Base-by-base conservation (phyloP, 2,113 vertebrate species). In the Scomber colias region DNA sequence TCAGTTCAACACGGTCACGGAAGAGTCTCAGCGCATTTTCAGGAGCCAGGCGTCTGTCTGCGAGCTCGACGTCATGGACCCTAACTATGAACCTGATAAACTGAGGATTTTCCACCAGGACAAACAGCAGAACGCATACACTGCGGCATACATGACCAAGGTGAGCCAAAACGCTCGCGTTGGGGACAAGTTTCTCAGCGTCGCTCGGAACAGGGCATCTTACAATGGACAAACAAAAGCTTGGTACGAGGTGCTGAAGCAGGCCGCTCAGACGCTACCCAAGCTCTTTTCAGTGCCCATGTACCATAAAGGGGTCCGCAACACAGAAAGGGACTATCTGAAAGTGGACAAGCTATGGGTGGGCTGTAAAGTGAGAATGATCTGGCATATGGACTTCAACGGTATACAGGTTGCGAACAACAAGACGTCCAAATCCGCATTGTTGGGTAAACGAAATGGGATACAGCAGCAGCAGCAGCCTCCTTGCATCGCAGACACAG, bases 1-100 rank as follows among this genome's bases (percentile, higher is more conserved):
- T 5, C 76, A 78, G 35, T 78, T 71, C 40, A 78, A 78, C 50
- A 31, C 17, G 3, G 40, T 78, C n/a, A 70, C 75, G 7, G 11
- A 14, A 4, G 65, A 70, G 49, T 44, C 75, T 0, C 12, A 0
- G 27, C 4, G 7, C 13, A 53, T 78, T 8, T 70, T 78, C 57
- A 5, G 8, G 8, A 44, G 53, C 11, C 75, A n/a, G 2, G 30
- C 45, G 30, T 11, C 17, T 10, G 75, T 69, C 1, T 0, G 10
- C 1, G 65, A 61, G 11, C 0, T 0, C 0, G 27, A 77, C 0
- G 17, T 54, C 0, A 70, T 70, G 65, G 65, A 77, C 11, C 75
- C 75, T 0, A 16, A 0, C 0, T 27, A 70, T 8, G 19, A 70
- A 16, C 30, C 65, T 0, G 13, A 53, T 0, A 61, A 44, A 55